Evolutionary conservation across 2,888 invertebrate genomes (phyloP).

Genomic region (Eledone cirrhosa): DNA sequence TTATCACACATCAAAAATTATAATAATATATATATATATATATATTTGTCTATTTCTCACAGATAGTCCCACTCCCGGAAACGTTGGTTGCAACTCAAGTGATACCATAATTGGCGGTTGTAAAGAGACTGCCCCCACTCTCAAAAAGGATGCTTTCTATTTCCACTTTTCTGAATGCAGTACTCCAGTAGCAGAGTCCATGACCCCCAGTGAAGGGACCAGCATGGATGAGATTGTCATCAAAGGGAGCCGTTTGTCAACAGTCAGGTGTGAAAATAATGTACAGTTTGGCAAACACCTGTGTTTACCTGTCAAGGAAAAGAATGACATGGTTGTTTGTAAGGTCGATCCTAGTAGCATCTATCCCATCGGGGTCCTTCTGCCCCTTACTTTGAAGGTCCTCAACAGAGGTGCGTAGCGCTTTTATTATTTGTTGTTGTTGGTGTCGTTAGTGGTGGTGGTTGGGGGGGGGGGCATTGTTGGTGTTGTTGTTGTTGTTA

Average conservation of each 20-base stretch:
- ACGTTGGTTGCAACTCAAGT: background rate
- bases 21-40: too few relatives aligned
- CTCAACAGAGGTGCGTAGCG: conserved; percentile 7
- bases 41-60: background rate
- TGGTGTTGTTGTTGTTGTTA: too few relatives aligned
- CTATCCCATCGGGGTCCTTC: background rate
- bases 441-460: too few relatives aligned
- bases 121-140: background rate
- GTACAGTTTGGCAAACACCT: background rate
- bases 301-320: background rate
- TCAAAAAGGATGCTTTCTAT: background rate
- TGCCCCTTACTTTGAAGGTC: background rate
- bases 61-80: background rate
- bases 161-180: conserved; percentile 21
- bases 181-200: background rate
- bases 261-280: background rate
- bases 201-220: background rate
- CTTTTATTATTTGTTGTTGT: too few relatives aligned
- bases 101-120: background rate
- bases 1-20: too few relatives aligned
- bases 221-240: background rate
- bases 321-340: background rate
- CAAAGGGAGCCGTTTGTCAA: background rate
- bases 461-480: too few relatives aligned
- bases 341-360: background rate